phyloP scores from a whole-genome alignment of 2,888 invertebrate genomes.

The Dolomedes plantarius region DNA sequence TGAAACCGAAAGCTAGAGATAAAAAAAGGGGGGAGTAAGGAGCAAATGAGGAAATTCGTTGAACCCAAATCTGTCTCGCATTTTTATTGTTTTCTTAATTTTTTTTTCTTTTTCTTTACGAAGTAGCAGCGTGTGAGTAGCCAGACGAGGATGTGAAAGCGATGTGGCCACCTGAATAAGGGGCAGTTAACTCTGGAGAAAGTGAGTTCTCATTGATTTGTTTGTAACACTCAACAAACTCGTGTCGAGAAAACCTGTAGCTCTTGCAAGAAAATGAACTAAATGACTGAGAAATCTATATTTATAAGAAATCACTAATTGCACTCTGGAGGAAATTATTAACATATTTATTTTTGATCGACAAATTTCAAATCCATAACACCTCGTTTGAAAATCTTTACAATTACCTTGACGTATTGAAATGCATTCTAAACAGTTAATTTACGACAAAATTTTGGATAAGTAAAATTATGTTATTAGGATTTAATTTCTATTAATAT shows the following conservation, averaged over 20 bases:
- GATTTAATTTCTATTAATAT: no score
- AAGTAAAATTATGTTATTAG: no score
- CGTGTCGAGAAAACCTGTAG: background rate
- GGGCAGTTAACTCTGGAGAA: slow-evolving; percentile 18
- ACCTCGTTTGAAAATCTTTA: no score
- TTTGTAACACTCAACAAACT: background rate
- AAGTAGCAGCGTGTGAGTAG: slow-evolving; percentile 9
- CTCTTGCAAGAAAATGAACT: background rate
- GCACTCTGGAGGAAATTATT: no score
- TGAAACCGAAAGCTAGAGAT: slow-evolving; percentile 51
- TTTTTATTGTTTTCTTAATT: background rate
- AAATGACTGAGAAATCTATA: background rate
- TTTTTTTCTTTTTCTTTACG: background rate
- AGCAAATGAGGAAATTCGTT: slow-evolving; percentile 44
- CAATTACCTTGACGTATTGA: no score
- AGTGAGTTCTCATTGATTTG: background rate
- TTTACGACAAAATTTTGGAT: no score
- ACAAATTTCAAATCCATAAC: no score
- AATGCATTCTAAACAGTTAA: no score
- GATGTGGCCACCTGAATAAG: slow-evolving; percentile 12
- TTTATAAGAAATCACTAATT: background rate
- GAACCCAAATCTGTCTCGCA: slow-evolving; percentile 30
- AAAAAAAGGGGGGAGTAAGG: slow-evolving; percentile 5
- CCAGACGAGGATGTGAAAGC: slow-evolving; percentile 1
- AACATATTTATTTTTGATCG: no score